Conservation (phyloP, 2,797 vertebrate species). For the Rhinogobio ventralis region DNA sequence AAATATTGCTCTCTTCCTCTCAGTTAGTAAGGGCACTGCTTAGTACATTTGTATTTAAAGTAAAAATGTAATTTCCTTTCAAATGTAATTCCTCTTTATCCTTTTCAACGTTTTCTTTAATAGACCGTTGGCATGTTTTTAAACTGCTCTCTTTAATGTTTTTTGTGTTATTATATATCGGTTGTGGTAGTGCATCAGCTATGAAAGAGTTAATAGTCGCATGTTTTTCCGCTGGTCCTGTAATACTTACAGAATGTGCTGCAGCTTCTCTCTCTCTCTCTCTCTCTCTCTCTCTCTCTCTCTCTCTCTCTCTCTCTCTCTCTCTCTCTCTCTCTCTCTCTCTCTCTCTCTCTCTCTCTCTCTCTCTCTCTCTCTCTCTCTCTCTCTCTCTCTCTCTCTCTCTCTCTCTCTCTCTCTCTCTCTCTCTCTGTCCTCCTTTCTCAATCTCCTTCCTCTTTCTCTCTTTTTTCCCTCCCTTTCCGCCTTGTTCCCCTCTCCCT, state of each 20-base stretch:
- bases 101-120: background rate
- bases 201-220: conserved; percentile 32
- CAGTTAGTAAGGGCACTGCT: background rate
- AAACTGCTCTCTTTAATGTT: background rate
- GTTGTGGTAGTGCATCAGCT: background rate
- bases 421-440: background rate
- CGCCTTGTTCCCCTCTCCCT: conserved; percentile 6
- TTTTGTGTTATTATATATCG: background rate
- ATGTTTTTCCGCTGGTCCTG: conserved; percentile 17
- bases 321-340: conserved; percentile 3
- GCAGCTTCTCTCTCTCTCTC: conserved; percentile 37
- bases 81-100: background rate
- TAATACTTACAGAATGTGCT: conserved; percentile 58
- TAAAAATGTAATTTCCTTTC: background rate
- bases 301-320: background rate
- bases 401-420: conserved; percentile 23
- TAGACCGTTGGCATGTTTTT: background rate
- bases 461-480: conserved; percentile 18
- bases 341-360: conserved; percentile 37
- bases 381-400: conserved; percentile 42
- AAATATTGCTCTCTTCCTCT: background rate
- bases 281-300: conserved; percentile 34
- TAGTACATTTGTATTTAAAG: background rate
- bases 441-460: conserved; percentile 17
- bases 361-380: background rate